These are phyloP conservation scores for Aptenodytes forsteri DNA, from an alignment of 2,113 vertebrate species.

Conservation along the genomic window DNA sequence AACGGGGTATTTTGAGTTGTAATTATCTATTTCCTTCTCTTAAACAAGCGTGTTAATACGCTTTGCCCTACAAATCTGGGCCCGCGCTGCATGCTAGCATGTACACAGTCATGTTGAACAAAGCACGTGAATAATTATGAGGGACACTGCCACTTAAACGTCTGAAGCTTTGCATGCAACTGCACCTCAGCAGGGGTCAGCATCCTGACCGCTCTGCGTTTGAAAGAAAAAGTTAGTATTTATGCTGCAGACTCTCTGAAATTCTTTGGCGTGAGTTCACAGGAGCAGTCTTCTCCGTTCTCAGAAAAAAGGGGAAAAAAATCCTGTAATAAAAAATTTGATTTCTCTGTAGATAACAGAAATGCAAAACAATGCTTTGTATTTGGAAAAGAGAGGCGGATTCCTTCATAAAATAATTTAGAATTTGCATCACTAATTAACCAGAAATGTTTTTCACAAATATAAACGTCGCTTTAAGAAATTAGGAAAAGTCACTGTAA, in stretches of 20 bases:
- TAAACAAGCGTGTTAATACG: background rate
- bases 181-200: background rate
- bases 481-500: background rate
- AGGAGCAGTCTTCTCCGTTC: background rate
- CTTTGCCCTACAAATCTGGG: background rate
- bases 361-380: background rate
- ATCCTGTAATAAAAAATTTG: background rate
- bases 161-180: background rate
- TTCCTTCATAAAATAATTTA: background rate
- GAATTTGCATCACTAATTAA: background rate
- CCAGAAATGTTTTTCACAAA: background rate
- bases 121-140: background rate
- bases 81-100: accelerated
- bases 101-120: accelerated
- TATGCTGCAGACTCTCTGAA: background rate
- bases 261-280: background rate
- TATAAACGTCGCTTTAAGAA: background rate
- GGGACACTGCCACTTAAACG: background rate
- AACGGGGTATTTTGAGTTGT: background rate
- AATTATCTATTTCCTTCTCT: background rate
- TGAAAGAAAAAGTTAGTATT: background rate
- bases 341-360: background rate
- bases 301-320: background rate
- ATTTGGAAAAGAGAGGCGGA: background rate
- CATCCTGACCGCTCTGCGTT: background rate